These are phyloP conservation scores for Chironomus riparius DNA, from an alignment of 2,888 invertebrate genomes.

Conservation along the genomic window DNA sequence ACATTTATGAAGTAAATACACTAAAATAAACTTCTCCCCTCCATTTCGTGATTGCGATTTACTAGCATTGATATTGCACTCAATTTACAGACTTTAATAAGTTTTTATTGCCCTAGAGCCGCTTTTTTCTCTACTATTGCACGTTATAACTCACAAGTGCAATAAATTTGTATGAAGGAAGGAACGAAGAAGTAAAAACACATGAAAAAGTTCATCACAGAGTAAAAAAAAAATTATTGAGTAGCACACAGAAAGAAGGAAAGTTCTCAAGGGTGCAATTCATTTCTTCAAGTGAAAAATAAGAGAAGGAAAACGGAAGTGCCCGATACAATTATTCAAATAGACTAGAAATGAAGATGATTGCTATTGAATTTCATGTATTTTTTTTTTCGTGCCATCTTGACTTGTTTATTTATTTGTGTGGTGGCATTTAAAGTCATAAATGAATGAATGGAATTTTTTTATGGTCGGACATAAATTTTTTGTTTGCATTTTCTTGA, in stretches of 20 bases:
- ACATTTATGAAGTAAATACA: neutral
- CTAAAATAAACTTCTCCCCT: neutral
- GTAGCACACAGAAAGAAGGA: neutral
- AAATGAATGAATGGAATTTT: no score
- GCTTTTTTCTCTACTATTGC: neutral
- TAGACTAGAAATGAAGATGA: neutral
- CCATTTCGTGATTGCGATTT: conserved; percentile 12
- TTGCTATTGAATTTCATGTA: neutral
- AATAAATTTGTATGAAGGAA: conserved; percentile 13
- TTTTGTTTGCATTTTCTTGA: neutral
- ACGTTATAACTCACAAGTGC: conserved; percentile 3
- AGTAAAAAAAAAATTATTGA: neutral
- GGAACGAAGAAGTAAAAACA: neutral
- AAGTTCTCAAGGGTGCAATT: conserved; percentile 9
- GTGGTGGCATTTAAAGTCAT: neutral
- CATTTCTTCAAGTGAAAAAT: neutral
- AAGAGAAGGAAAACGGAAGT: neutral
- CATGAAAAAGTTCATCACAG: conserved; percentile 7
- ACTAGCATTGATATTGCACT: conserved; percentile 13
- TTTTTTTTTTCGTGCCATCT: neutral
- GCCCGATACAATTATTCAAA: conserved; percentile 8
- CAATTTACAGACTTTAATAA: conserved; percentile 15
- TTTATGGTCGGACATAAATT: neutral
- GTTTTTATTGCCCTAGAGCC: conserved; percentile 17
- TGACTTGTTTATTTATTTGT: neutral